Percentiles rank a stretch among this genome's conserved stretches.
These are phyloP conservation scores for Scyliorhinus canicula DNA, from an alignment of 2,797 vertebrate genomes.

Conservation along the genomic window DNA sequence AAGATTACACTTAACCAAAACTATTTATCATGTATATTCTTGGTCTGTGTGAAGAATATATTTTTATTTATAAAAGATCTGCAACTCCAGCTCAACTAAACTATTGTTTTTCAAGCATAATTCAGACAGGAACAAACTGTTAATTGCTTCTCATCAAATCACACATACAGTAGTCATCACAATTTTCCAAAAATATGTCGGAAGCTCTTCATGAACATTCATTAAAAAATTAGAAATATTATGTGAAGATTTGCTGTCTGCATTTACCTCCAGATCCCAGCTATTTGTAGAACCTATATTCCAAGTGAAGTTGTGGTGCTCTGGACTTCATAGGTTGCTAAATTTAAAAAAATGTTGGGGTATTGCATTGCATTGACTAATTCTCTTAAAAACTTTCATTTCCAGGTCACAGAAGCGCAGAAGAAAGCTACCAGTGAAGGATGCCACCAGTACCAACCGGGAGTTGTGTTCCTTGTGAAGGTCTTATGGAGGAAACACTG, in stretches of 20 bases:
- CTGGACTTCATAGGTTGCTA: slow-evolving; percentile 94
- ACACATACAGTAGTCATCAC: not conserved
- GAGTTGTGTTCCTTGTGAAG: too few species aligned
- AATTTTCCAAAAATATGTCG: too few species aligned
- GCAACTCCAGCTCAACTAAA: not conserved
- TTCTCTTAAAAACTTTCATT: too few species aligned
- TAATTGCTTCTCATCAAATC: not conserved
- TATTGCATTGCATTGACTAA: too few species aligned
- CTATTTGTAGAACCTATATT: slow-evolving; percentile 96
- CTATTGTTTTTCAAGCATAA: not conserved
- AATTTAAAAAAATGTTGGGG: too few species aligned
- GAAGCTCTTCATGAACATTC: not conserved
- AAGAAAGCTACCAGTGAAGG: too few species aligned
- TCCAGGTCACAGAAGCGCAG: too few species aligned
- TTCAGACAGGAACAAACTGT: not conserved
- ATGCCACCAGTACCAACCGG: too few species aligned
- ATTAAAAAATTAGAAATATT: not conserved
- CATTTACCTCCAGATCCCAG: slow-evolving; percentile 81
- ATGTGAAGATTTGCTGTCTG: not conserved
- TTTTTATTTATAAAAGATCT: too few species aligned
- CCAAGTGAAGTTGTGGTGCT: slow-evolving; percentile 89
- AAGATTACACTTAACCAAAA: not conserved
- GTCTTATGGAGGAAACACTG: too few species aligned
- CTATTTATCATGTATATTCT: too few species aligned
- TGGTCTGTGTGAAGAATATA: not conserved